A percentile compares a stretch with the other conserved stretches of the same genome.
Evolutionary conservation across 1,140 invertebrate species (phyloP).

Genomic region (Lordiphosa clarofinis): DNA sequence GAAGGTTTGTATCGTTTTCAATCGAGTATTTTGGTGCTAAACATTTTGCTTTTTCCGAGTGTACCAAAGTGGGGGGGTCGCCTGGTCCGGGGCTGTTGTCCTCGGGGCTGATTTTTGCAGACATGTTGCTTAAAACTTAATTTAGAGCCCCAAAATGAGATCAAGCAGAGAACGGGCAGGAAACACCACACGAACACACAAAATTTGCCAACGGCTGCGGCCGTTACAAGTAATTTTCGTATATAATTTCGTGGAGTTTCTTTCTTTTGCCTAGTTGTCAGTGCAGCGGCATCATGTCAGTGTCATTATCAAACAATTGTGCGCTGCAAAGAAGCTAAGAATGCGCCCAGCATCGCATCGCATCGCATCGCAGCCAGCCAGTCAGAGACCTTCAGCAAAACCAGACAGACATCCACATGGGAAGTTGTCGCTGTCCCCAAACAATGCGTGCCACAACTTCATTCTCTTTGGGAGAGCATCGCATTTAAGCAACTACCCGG

Average conservation of each 20-base stretch:
- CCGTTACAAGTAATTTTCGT: constrained; percentile 59
- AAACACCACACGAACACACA: constrained; percentile 21
- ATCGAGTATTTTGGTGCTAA: no score
- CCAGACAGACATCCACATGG: constrained; percentile 41
- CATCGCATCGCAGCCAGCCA: background rate
- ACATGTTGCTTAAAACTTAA: constrained; percentile 77
- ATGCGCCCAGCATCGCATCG: constrained; percentile 1
- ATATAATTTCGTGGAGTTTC: constrained; percentile 49
- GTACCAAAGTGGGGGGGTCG: no score
- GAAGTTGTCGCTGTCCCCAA: constrained; percentile 45
- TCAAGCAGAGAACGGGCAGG: constrained; percentile 21
- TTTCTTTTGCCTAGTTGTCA: constrained; percentile 59
- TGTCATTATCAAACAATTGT: constrained; percentile 74
- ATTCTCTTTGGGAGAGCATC: constrained; percentile 16
- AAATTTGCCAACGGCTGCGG: constrained; percentile 45
- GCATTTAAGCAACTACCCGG: constrained; percentile 13
- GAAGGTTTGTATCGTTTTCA: no score
- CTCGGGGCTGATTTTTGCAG: constrained; percentile 73
- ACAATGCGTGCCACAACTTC: constrained; percentile 56
- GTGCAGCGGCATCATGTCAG: constrained; percentile 59
- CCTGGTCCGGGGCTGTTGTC: constrained; percentile 30
- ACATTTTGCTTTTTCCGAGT: no score
- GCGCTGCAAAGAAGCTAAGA: constrained; percentile 27
- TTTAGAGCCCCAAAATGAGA: constrained; percentile 63
- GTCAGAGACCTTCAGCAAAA: background rate